phyloP scores from a whole-genome alignment of 2,888 invertebrate species.

The Allygus modestus region DNA sequence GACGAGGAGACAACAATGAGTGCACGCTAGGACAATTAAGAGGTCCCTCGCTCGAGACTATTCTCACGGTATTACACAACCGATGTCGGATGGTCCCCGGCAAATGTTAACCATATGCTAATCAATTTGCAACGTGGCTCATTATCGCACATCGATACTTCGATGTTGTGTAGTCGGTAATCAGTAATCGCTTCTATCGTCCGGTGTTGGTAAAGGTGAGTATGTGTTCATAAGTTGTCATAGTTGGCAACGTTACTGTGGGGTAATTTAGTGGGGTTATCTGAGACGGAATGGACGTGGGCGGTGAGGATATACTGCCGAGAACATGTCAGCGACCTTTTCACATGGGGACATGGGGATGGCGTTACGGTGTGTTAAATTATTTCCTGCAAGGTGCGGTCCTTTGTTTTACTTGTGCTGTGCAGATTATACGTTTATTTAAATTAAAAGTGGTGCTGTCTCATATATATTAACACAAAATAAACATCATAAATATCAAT shows the following conservation, averaged over 20 bases:
- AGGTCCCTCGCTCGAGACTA: background rate
- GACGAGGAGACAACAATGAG: background rate
- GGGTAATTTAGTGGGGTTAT: background rate
- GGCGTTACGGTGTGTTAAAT: too few species aligned
- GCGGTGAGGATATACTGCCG: background rate
- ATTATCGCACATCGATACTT: slow-evolving; percentile 26
- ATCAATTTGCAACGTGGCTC: slow-evolving; percentile 48
- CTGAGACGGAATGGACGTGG: background rate
- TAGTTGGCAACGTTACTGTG: background rate
- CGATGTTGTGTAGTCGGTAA: slow-evolving; percentile 13
- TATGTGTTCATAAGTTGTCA: background rate
- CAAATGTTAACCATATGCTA: slow-evolving; percentile 52
- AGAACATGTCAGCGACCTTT: background rate
- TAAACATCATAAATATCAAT: too few species aligned
- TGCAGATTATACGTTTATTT: too few species aligned
- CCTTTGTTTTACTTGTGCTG: too few species aligned
- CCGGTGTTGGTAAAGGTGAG: background rate
- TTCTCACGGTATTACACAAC: slow-evolving; percentile 31
- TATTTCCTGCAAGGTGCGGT: too few species aligned
- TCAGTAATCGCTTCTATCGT: slow-evolving; percentile 4
- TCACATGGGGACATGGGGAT: background rate
- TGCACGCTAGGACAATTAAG: slow-evolving; percentile 30
- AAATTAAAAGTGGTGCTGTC: too few species aligned
- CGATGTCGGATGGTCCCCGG: background rate
- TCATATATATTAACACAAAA: too few species aligned